Evolutionary conservation across 2,113 vertebrate species (phyloP).

Genomic region (Gracilinanus agilis): DNA sequence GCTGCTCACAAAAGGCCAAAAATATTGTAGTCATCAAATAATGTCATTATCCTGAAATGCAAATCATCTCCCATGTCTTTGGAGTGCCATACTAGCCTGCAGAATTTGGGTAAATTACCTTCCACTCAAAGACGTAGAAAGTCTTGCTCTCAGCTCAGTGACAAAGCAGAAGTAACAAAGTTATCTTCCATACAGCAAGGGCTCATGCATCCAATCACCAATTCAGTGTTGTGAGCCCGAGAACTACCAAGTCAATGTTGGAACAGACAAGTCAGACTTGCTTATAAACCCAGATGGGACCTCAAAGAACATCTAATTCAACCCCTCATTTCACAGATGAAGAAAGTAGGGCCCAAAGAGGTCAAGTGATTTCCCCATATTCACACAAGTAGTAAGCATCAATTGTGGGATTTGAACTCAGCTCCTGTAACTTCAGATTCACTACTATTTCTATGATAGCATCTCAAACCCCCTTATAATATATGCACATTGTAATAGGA

Average conservation of each 20-base stretch:
- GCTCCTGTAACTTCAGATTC: neutral
- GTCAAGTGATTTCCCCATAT: neutral
- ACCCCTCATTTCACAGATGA: neutral
- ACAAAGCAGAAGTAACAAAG: neutral
- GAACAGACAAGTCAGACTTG: conserved; percentile 1
- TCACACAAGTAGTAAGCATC: neutral
- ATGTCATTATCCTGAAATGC: conserved; percentile 20
- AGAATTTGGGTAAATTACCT: conserved; percentile 11
- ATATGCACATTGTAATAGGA: too few species aligned
- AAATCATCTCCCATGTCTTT: neutral
- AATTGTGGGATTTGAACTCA: neutral
- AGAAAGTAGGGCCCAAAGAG: neutral
- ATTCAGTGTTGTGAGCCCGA: neutral
- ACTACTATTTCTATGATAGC: neutral
- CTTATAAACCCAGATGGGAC: neutral
- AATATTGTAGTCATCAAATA: neutral
- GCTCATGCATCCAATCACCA: neutral
- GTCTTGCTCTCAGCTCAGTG: neutral
- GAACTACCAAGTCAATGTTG: conserved; percentile 11
- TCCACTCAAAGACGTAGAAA: neutral
- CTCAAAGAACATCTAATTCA: neutral
- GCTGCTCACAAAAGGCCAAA: neutral
- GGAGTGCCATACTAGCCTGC: neutral
- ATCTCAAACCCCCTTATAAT: neutral
- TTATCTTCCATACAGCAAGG: neutral